Percentiles rank a stretch among this genome's conserved stretches.
Conservation (phyloP, 2,113 vertebrate species). For the Reinhardtius hippoglossoides region DNA sequence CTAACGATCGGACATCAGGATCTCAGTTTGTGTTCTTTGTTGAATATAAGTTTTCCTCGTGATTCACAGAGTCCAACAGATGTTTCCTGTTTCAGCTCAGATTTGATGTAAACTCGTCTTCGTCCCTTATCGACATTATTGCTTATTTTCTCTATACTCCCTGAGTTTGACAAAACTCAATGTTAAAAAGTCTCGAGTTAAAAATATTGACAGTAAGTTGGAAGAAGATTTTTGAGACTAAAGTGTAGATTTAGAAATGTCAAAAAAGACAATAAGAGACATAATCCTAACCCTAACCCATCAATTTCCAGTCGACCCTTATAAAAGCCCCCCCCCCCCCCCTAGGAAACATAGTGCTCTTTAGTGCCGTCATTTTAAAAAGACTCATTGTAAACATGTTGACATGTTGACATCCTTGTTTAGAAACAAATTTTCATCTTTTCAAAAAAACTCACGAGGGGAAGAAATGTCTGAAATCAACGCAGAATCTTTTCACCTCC, state of each 20-base stretch:
- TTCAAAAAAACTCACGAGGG: no score
- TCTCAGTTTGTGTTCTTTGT: no score
- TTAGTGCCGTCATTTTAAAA: neutral
- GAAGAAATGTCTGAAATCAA: no score
- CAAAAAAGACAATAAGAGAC: neutral
- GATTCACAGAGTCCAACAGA: no score
- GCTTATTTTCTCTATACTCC: slow-evolving; percentile 49
- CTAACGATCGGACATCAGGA: no score
- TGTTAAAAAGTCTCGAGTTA: no score
- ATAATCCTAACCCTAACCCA: no score
- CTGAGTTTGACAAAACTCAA: slow-evolving; percentile 39
- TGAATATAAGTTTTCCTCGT: no score
- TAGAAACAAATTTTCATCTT: neutral
- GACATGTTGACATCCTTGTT: neutral
- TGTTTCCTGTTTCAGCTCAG: no score
- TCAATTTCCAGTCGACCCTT: no score
- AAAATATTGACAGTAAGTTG: slow-evolving; percentile 10
- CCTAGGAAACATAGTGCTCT: neutral
- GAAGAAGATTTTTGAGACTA: slow-evolving; percentile 1
- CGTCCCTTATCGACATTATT: slow-evolving; percentile 36
- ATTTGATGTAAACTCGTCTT: neutral
- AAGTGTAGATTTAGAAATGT: neutral
- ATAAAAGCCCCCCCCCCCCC: no score
- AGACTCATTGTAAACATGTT: neutral
- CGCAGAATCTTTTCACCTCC: no score